Base-by-base conservation (phyloP, 2,888 invertebrate genomes). In the Deilephila elpenor region DNA sequence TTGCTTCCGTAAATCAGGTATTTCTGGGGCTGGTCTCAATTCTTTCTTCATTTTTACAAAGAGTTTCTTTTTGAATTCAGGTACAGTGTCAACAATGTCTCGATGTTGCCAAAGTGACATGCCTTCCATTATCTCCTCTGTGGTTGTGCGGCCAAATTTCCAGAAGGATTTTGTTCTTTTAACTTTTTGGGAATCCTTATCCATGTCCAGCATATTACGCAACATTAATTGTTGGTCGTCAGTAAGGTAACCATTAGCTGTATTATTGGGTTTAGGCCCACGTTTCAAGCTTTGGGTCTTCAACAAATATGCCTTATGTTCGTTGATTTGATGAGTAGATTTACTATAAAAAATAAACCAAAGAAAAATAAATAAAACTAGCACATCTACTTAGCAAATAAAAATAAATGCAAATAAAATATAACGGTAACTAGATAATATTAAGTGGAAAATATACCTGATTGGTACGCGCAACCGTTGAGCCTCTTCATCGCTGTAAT, bases 401-500 rank as follows among this genome's bases (percentile, higher is more conserved):
- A 74, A 75, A 73, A 5, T 29, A 37, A 32, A 71, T 34, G 59
- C 53, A 73, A 62, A 60, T 53, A 29, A 32, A 56, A 71, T 51
- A 56, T 17, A 62, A 62, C 29, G 6, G 5, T n/a, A 20, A 20
- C 20, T 14, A 73, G 20, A 37, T 53, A 53, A 17, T 71, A 20
- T 59, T 51, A 56, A 51, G 25, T 56, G 17, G n/a, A 17, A 62
- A 56, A 37, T 59, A 73, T 93, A 96, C 96, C 96, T 96, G 89
- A 96, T 95, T 59, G 96, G 96, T 77, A 96, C 95, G 75, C 96
- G 94, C 84, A 95, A 89, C 77, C 95, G 90, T 80, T 96, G 96
- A 74, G 96, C 97, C 87, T 98, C 98, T 91, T 98, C 98, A 86
- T 98, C 98, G 72, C 98, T 98, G 90, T 98, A 98, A 91, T 98